These are phyloP conservation scores for Cassiopea andromeda DNA, from an alignment of 30 jellyfish, hydroid and myxozoan genomes.

Conservation along the genomic window DNA sequence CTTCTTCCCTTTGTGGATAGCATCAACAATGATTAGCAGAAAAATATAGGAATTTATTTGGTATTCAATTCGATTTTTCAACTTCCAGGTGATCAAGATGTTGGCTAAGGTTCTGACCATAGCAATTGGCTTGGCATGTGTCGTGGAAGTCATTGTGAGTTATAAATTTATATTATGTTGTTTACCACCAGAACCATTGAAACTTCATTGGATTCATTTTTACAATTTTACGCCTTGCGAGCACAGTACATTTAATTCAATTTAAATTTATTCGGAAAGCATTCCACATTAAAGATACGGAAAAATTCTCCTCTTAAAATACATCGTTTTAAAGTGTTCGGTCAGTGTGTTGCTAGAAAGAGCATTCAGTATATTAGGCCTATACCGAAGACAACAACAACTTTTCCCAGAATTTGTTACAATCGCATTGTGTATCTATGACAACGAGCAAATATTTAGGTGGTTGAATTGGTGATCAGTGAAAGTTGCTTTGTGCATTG, in stretches of 20 bases:
- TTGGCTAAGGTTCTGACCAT: constrained; percentile 81
- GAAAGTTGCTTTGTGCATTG: constrained; percentile 62
- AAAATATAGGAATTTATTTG: not conserved
- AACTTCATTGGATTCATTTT: constrained; percentile 6
- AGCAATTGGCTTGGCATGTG: constrained; percentile 85
- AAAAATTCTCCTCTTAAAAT: too few relatives aligned
- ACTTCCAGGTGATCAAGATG: constrained; percentile 87
- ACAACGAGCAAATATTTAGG: constrained; percentile 64
- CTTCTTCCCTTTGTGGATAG: constrained; percentile 9
- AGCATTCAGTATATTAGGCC: not conserved
- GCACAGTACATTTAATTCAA: not conserved
- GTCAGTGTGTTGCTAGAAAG: not conserved
- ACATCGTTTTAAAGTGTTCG: not conserved
- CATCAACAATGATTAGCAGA: constrained; percentile 26
- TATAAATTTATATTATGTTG: constrained; percentile 3
- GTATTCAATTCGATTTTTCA: not conserved
- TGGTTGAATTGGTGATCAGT: constrained; percentile 72
- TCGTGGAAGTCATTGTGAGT: constrained; percentile 83
- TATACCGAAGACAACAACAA: not conserved
- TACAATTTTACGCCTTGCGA: not conserved
- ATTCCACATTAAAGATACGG: too few relatives aligned
- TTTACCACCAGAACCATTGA: constrained; percentile 16
- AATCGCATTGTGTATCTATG: constrained; percentile 43
- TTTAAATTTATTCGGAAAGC: too few relatives aligned
- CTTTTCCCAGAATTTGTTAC: constrained; percentile 13